These are phyloP conservation scores for Alloscopus bannaensis DNA, from an alignment of 2,888 invertebrate species.

Conservation along the genomic window DNA sequence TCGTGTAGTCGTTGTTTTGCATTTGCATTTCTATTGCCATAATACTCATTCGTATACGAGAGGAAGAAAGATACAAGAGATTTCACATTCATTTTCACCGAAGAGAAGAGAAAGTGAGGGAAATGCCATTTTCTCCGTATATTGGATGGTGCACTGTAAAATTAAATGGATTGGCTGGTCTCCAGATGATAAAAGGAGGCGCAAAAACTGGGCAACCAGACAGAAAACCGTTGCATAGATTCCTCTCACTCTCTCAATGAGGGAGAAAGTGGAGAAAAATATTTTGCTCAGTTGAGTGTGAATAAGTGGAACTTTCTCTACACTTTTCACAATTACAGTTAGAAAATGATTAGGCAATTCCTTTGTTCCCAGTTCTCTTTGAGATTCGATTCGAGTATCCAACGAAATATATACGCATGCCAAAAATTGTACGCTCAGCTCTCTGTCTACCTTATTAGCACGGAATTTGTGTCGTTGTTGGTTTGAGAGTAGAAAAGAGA, in stretches of 20 bases:
- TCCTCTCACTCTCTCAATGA: no score
- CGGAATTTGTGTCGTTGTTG: no score
- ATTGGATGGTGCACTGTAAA: conserved; percentile 22
- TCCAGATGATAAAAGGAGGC: conserved; percentile 60
- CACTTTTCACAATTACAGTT: conserved; percentile 15
- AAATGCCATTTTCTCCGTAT: conserved; percentile 12
- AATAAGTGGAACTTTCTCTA: conserved; percentile 50
- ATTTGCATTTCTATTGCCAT: no score
- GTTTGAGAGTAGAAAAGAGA: no score
- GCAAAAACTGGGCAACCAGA: conserved; percentile 1
- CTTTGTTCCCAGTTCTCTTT: conserved; percentile 10
- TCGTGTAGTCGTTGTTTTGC: no score
- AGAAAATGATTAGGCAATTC: conserved; percentile 19
- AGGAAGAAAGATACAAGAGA: background rate
- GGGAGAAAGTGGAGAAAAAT: no score
- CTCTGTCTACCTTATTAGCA: no score
- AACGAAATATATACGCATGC: no score
- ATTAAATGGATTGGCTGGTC: conserved; percentile 62
- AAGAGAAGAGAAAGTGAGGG: background rate
- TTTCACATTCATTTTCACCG: background rate
- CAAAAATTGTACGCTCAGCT: no score
- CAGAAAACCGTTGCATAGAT: no score
- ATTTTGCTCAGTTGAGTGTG: conserved; percentile 49
- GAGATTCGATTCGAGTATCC: background rate
- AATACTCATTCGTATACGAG: background rate